Percentiles rank a stretch among this genome's conserved stretches.
These are phyloP conservation scores for Parambassis ranga DNA, from an alignment of 2,797 vertebrate species.

Conservation along the genomic window DNA sequence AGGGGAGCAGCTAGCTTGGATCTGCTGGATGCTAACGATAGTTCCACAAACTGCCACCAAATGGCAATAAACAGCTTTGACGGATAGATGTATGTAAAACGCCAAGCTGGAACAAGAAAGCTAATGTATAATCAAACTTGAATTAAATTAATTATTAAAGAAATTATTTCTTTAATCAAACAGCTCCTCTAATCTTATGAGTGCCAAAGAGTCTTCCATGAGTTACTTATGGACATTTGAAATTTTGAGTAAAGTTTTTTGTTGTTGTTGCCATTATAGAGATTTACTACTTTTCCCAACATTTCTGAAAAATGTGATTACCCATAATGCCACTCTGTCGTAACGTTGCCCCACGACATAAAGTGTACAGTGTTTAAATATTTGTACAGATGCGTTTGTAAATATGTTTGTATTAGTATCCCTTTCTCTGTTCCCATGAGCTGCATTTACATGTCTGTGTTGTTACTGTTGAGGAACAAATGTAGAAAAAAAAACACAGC, in stretches of 20 bases:
- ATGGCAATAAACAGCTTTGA: too few relatives aligned
- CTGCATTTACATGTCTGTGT: conserved; percentile 53
- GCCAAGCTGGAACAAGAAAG: background rate
- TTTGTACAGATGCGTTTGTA: conserved; percentile 63
- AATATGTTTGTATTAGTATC: conserved; percentile 55
- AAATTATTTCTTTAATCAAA: background rate
- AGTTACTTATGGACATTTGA: background rate
- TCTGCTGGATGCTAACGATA: too few relatives aligned
- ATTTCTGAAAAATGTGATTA: conserved; percentile 1
- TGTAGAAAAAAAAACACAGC: conserved; percentile 14
- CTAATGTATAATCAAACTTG: too few relatives aligned
- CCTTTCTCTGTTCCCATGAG: conserved; percentile 35
- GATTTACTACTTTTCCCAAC: background rate
- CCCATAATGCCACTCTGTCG: background rate
- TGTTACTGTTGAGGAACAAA: conserved; percentile 35
- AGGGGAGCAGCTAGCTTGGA: too few relatives aligned
- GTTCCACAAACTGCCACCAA: too few relatives aligned
- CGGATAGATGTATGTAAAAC: too few relatives aligned
- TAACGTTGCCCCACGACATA: background rate
- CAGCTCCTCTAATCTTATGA: conserved; percentile 15
- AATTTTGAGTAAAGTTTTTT: background rate
- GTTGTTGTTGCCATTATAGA: background rate
- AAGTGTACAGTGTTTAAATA: conserved; percentile 59
- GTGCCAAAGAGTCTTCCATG: conserved; percentile 67
- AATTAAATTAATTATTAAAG: too few relatives aligned